Percentiles rank a stretch among this genome's conserved stretches.
phyloP scores from a whole-genome alignment of 2,797 vertebrate genomes.

The Babyrousa celebensis region DNA sequence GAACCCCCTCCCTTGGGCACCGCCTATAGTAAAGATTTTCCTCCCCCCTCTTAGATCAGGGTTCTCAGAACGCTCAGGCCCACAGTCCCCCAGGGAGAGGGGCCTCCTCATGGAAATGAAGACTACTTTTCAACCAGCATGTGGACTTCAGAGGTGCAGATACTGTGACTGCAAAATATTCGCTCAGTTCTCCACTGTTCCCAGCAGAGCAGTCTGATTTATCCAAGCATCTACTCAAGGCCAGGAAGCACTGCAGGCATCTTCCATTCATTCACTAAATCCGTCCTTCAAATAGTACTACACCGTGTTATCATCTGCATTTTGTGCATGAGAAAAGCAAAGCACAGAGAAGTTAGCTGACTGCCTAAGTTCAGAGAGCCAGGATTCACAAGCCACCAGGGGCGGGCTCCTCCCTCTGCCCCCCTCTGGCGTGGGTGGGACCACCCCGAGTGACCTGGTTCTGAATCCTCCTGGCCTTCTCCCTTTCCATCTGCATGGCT shows the following conservation, averaged over 20 bases:
- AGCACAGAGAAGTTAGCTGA: background rate
- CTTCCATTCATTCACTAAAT: background rate
- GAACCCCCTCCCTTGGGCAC: background rate
- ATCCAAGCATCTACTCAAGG: background rate
- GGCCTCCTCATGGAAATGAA: background rate
- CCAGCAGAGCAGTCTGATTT: rapidly evolving
- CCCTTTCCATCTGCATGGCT: background rate
- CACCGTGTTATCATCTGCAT: background rate
- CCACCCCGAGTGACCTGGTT: too few relatives aligned
- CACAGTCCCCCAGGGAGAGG: background rate
- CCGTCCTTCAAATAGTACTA: background rate
- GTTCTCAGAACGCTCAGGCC: background rate
- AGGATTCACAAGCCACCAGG: background rate
- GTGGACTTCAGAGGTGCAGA: background rate
- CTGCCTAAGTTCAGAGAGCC: background rate
- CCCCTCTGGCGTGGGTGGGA: background rate
- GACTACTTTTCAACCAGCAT: conserved; percentile 1
- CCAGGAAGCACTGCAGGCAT: background rate
- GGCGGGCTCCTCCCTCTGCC: rapidly evolving
- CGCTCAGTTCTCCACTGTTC: background rate
- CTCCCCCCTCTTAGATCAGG: background rate
- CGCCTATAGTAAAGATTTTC: background rate
- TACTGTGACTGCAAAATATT: background rate
- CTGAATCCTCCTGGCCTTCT: too few relatives aligned
- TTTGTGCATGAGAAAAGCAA: background rate